Evolutionary conservation across 2,888 invertebrate genomes (phyloP).

Genomic region (Cantharis flavilabris): DNA sequence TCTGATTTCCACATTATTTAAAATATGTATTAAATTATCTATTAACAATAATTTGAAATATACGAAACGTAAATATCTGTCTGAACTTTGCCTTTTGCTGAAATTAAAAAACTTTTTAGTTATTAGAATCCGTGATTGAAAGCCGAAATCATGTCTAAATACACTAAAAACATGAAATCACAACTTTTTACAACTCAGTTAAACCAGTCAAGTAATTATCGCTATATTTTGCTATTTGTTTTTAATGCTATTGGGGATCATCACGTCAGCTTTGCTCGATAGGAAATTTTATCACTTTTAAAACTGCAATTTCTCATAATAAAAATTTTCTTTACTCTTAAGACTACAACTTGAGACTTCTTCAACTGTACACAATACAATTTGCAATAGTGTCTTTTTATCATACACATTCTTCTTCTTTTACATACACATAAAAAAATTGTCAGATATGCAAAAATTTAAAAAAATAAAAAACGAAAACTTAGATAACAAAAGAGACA

Average conservation of each 20-base stretch:
- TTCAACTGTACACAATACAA: neutral
- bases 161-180: neutral
- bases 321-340: neutral
- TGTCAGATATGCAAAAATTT: too few species aligned
- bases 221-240: neutral
- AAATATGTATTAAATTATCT: neutral
- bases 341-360: neutral
- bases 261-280: neutral
- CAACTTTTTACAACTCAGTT: neutral
- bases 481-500: too few species aligned
- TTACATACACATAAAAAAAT: too few species aligned
- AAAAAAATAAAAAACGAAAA: too few species aligned
- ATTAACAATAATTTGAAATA: neutral
- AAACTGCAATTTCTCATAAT: neutral
- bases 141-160: neutral
- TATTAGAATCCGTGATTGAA: neutral
- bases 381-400: neutral
- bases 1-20: neutral
- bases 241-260: neutral
- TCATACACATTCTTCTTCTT: too few species aligned
- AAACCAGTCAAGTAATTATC: neutral
- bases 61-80: neutral
- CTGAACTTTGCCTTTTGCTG: neutral
- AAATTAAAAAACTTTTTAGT: neutral
- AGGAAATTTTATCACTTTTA: neutral